A percentile compares a stretch with the other conserved stretches of the same genome.
Conservation (phyloP, 1,140 invertebrate genomes). For the Cydia splendana region DNA sequence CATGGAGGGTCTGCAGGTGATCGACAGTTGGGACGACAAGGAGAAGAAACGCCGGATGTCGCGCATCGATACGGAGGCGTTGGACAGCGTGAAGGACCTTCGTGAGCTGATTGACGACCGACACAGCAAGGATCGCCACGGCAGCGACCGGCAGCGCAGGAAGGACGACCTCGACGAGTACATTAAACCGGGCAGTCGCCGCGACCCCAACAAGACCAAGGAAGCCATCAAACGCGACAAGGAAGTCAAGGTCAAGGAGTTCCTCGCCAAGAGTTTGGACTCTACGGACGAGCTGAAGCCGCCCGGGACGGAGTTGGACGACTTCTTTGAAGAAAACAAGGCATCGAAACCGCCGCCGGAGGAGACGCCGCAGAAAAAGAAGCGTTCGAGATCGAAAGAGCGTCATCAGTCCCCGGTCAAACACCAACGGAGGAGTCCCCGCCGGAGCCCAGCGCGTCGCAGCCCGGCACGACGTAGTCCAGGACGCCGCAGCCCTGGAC, state of each 20-base stretch:
- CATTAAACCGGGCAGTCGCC: conserved; percentile 67
- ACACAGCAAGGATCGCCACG: conserved; percentile 25
- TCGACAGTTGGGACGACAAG: conserved; percentile 68
- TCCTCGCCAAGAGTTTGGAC: conserved; percentile 65
- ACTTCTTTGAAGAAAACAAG: conserved; percentile 55
- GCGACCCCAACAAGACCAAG: conserved; percentile 69
- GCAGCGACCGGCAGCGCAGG: conserved; percentile 27
- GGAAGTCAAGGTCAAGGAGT: conserved; percentile 69
- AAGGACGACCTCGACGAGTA: conserved; percentile 52
- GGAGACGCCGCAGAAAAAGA: neutral
- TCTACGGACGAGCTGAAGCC: conserved; percentile 61
- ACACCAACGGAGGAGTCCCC: neutral
- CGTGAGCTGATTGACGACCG: conserved; percentile 54
- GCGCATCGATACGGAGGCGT: conserved; percentile 42
- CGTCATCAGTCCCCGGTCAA: neutral
- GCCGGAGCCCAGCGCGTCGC: neutral
- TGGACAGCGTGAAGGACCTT: conserved; percentile 56
- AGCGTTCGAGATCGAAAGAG: conserved; percentile 15
- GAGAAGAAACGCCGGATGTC: conserved; percentile 35
- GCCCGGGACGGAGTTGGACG: conserved; percentile 72
- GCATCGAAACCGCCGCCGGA: conserved; percentile 32
- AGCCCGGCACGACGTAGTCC: neutral
- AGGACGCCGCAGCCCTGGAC: neutral
- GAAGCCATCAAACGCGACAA: conserved; percentile 71
- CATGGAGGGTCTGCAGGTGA: conserved; percentile 71